phyloP scores from a whole-genome alignment of 1,140 invertebrate species.

The Metaphire vulgaris region DNA sequence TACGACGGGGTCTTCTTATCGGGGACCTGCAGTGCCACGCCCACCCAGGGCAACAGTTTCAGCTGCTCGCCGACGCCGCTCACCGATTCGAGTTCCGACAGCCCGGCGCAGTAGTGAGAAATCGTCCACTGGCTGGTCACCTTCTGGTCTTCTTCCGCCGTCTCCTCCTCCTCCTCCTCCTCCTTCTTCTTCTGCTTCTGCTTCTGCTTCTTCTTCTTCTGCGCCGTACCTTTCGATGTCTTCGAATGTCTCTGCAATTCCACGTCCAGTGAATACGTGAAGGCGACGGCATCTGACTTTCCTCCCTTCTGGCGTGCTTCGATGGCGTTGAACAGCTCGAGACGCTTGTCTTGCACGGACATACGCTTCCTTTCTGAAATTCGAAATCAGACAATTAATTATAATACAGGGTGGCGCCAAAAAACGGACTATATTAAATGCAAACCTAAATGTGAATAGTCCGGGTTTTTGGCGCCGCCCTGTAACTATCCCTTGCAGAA shows the following conservation, averaged over 20 bases:
- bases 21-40: neutral
- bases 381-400: no score
- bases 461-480: no score
- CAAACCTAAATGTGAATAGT: no score
- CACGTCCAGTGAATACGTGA: neutral
- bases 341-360: neutral
- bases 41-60: constrained; percentile 7
- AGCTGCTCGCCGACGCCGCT: neutral
- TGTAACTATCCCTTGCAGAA: no score
- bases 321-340: neutral
- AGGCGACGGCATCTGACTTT: neutral
- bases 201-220: no score
- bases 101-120: constrained; percentile 13
- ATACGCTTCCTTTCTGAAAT: neutral
- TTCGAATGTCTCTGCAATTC: neutral
- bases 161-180: no score
- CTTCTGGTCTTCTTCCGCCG: no score
- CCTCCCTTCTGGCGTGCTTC: neutral
- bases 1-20: neutral
- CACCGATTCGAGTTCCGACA: neutral
- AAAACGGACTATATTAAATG: no score
- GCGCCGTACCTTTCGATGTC: no score
- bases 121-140: constrained; percentile 7
- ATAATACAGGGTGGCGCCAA: no score
- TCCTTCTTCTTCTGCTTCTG: no score